Evolutionary conservation across 2,113 vertebrate species (phyloP), one percentile per base, ranked within the genome.

Genomic region (Poecilia latipinna): DNA sequence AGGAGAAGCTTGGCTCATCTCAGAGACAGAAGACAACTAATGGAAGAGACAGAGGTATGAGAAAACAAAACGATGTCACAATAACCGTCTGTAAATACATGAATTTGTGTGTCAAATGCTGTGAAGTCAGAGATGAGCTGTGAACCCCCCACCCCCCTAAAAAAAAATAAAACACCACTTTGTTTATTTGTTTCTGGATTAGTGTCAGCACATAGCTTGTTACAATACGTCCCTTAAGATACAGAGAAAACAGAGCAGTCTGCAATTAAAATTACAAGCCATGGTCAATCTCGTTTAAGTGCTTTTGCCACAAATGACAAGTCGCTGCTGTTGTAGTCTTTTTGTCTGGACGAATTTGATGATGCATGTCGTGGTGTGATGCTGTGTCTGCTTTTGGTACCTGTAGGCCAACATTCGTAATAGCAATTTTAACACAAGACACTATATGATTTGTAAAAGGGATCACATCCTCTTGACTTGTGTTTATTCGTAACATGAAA

Each of bases 101-200:
- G 71, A 83, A 67, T 78, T 82, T 75, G 70, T 80, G 33, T 84
- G 74, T 85, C 79, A 84, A 69, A 83, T 78, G 57, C 64, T 75
- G 66, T 80, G 72, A 75, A 80, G 75, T 78, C 83, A 82, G 73
- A 80, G 70, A 83, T 68, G 29, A 78, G 80, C 74, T 80, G 71
- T 39, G 66, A 71, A 48, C 19, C 28, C 28, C 28, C 28, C 28
- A 1, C 28, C 28, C 28, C 28, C 28, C 28, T 1, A 48, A 42
- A 65, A 61, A 61, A 61, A 61, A n/a, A 61, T 29, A 61, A 61
- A 85, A 74, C 74, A 96, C 96, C 95, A 96, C 95, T 94, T 95
- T 95, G 90, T 97, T 96, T 96, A 96, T 97, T 96, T 97, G 86
- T 96, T 96, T 97, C 96, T 97, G 97, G 96, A 92, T 93, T 91